These are phyloP conservation scores for Numida meleagris DNA, from an alignment of 2,113 vertebrate species.

Conservation along the genomic window DNA sequence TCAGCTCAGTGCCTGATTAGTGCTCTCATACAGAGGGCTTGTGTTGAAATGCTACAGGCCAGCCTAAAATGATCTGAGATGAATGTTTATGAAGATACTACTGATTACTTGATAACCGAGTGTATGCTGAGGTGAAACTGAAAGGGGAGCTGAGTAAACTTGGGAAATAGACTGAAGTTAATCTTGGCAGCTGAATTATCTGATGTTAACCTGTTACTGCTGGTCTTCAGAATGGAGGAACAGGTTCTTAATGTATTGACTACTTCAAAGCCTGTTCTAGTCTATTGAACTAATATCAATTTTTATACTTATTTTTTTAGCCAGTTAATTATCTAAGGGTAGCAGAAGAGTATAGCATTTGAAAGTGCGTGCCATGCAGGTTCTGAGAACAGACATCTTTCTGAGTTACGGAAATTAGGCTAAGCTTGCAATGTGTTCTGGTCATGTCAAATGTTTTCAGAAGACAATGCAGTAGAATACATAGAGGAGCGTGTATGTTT, in stretches of 20 bases:
- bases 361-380: background rate
- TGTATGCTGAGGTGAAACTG: background rate
- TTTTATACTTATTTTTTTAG: background rate
- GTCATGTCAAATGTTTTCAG: background rate
- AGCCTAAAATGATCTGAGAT: background rate
- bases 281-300: background rate
- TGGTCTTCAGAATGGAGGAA: background rate
- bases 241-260: background rate
- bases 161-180: background rate
- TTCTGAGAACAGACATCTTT: background rate
- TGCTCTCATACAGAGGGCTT: background rate
- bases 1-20: background rate
- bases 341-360: background rate
- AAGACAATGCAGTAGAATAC: background rate
- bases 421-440: background rate
- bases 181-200: background rate
- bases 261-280: background rate
- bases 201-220: background rate
- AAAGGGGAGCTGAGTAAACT: background rate
- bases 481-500: background rate
- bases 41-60: background rate
- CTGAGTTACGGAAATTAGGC: background rate
- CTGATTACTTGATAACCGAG: background rate
- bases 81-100: background rate
- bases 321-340: background rate